phyloP scores from a whole-genome alignment of 2,888 invertebrate genomes.

The Mantis religiosa region DNA sequence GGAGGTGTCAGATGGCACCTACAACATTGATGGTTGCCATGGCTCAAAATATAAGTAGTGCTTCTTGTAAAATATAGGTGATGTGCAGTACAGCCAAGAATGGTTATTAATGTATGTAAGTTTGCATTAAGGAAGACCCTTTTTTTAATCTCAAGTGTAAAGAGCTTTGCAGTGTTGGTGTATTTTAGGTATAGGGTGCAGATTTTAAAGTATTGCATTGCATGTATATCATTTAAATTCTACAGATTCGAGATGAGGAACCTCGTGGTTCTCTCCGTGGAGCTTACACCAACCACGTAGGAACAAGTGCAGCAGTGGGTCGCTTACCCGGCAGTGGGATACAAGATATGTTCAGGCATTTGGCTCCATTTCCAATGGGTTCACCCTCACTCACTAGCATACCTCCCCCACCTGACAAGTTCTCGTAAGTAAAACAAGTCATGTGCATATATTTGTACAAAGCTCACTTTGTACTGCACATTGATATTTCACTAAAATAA shows the following conservation, averaged over 20 bases:
- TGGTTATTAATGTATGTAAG: too few relatives aligned
- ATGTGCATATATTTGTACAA: not conserved
- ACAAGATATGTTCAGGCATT: slow-evolving; percentile 52
- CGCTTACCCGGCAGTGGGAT: slow-evolving; percentile 26
- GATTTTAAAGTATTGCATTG: too few relatives aligned
- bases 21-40: too few relatives aligned
- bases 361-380: slow-evolving; percentile 65
- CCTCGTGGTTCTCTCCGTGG: slow-evolving; percentile 40
- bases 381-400: slow-evolving; percentile 49
- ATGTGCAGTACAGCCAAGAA: too few relatives aligned
- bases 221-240: not conserved
- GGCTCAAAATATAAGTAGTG: too few relatives aligned
- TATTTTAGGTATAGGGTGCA: too few relatives aligned
- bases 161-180: too few relatives aligned
- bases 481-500: too few relatives aligned
- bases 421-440: slow-evolving; percentile 37
- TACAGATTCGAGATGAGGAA: slow-evolving; percentile 43
- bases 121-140: too few relatives aligned
- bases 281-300: not conserved
- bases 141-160: too few relatives aligned
- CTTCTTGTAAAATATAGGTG: too few relatives aligned
- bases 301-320: slow-evolving; percentile 4
- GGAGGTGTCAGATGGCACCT: too few relatives aligned
- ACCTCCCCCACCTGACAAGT: slow-evolving; percentile 47
- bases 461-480: not conserved